Percentiles rank a stretch among this genome's conserved stretches.
Evolutionary conservation across 2,113 vertebrate genomes (phyloP).

Genomic region (Sciurus niger): DNA sequence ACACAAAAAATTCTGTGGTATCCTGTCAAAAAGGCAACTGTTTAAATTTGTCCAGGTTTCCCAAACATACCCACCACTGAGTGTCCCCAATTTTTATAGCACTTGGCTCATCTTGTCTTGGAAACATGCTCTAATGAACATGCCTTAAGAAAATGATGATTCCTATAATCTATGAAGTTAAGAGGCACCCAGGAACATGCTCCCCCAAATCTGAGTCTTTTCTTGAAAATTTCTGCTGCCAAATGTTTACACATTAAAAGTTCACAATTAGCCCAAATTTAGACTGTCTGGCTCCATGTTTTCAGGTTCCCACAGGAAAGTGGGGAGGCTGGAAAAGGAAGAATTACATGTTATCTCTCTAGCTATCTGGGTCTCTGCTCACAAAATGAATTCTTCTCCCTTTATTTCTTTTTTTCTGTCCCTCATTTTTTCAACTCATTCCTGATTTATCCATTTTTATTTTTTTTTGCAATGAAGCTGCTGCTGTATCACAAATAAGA

Average conservation of each 20-base stretch:
- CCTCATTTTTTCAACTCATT: background rate
- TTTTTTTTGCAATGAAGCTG: background rate
- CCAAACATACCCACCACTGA: background rate
- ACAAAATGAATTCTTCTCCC: background rate
- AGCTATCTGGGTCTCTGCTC: background rate
- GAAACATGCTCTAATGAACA: background rate
- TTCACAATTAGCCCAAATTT: background rate
- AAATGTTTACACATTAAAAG: background rate
- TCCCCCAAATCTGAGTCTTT: background rate
- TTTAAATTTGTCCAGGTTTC: background rate
- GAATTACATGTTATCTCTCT: background rate
- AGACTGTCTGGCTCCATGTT: background rate
- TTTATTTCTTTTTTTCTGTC: background rate
- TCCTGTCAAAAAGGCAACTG: background rate
- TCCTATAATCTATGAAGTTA: background rate
- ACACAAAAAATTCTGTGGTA: background rate
- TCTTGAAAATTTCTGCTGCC: constrained; percentile 3
- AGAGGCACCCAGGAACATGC: background rate
- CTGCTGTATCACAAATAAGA: background rate
- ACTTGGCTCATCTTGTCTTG: background rate
- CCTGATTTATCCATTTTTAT: background rate
- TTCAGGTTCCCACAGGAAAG: background rate
- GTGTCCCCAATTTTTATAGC: background rate
- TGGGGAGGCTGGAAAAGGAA: background rate
- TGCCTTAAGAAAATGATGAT: background rate